These are phyloP conservation scores for Acronicta psi DNA, from an alignment of 2,888 invertebrate species.

Conservation along the genomic window DNA sequence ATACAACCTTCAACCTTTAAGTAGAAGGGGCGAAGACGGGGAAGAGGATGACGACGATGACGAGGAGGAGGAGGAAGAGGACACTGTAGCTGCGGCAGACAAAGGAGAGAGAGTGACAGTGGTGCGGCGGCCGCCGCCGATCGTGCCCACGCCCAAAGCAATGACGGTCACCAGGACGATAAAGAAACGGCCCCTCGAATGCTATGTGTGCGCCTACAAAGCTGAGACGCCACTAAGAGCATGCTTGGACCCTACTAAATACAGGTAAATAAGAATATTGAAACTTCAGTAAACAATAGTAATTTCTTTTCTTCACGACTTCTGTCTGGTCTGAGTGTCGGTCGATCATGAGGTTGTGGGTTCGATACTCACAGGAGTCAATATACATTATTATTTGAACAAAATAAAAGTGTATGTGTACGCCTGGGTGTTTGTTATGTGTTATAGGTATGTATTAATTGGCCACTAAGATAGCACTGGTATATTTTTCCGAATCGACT, in stretches of 20 bases:
- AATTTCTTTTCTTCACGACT: too few species aligned
- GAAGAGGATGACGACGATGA: constrained; percentile 73
- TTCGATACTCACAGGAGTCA: too few species aligned
- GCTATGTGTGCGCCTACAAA: constrained; percentile 81
- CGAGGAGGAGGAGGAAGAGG: constrained; percentile 68
- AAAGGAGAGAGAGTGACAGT: constrained; percentile 52
- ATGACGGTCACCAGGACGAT: constrained; percentile 65
- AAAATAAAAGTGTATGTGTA: too few species aligned
- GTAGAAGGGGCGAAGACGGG: constrained; percentile 59
- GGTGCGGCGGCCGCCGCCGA: constrained; percentile 54
- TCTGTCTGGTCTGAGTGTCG: too few species aligned
- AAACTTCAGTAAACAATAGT: too few species aligned
- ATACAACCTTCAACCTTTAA: constrained; percentile 46
- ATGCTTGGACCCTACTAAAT: constrained; percentile 82
- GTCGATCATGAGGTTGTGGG: too few species aligned
- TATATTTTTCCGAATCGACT: too few species aligned
- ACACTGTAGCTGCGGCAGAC: constrained; percentile 26
- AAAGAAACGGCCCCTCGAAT: constrained; percentile 77
- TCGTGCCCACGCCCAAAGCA: constrained; percentile 55
- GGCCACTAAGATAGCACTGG: too few species aligned
- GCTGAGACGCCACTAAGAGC: constrained; percentile 73
- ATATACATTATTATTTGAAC: too few species aligned
- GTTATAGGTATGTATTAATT: too few species aligned
- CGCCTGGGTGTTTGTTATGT: too few species aligned
- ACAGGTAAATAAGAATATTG: constrained; percentile 65